These are phyloP conservation scores for Cheilosia vernalis DNA, from an alignment of 2,888 invertebrate species.

Conservation along the genomic window DNA sequence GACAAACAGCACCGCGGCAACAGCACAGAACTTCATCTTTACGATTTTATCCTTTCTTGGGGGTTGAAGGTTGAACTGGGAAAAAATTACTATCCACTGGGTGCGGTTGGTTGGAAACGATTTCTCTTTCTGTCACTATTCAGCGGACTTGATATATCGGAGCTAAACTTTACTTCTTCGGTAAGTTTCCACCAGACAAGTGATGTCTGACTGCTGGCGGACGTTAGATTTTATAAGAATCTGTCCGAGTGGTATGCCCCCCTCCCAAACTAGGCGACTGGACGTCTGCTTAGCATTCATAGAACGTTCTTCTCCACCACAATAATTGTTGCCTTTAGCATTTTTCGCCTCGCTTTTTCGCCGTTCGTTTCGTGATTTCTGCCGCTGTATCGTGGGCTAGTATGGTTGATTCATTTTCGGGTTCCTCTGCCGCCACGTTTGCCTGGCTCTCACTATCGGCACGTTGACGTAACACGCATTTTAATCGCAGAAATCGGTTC, in stretches of 20 bases:
- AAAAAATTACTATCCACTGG: slow-evolving; percentile 49
- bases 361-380: slow-evolving; percentile 17
- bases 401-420: slow-evolving; percentile 28
- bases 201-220: slow-evolving; percentile 81
- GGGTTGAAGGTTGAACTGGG: slow-evolving; percentile 20
- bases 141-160: slow-evolving; percentile 79
- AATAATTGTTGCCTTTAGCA: slow-evolving; percentile 34
- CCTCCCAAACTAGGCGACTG: slow-evolving; percentile 69
- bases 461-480: slow-evolving; percentile 53
- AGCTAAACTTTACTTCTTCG: slow-evolving; percentile 83
- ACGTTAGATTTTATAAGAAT: slow-evolving; percentile 83
- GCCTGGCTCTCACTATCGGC: background rate
- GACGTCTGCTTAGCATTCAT: slow-evolving; percentile 76
- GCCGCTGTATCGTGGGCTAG: slow-evolving; percentile 7
- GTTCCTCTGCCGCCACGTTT: background rate
- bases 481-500: slow-evolving; percentile 23
- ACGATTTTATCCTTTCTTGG: slow-evolving; percentile 64
- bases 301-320: slow-evolving; percentile 73
- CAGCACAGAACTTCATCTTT: slow-evolving; percentile 59
- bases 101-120: background rate
- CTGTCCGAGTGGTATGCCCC: slow-evolving; percentile 64
- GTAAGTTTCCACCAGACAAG: slow-evolving; percentile 83
- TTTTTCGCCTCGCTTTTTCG: slow-evolving; percentile 44
- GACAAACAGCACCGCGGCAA: slow-evolving; percentile 62
- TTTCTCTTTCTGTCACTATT: slow-evolving; percentile 34